Evolutionary conservation across 2,888 invertebrate genomes (phyloP).

Genomic region (Mythimna albipuncta): DNA sequence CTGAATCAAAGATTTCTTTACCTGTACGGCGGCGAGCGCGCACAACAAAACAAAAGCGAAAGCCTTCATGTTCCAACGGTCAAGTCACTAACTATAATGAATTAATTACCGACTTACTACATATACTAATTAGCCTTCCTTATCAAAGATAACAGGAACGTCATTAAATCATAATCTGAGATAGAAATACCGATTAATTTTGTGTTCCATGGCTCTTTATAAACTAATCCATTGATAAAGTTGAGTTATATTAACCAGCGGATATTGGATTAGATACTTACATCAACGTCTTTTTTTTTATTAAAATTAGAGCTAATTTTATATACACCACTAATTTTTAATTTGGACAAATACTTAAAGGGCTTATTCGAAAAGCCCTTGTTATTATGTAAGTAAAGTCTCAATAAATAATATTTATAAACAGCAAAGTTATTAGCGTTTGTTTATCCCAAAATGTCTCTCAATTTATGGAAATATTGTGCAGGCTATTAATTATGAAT

Average conservation of each 20-base stretch:
- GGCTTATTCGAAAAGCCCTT: too few species aligned
- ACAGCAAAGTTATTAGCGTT: too few species aligned
- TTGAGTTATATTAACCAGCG: constrained; percentile 51
- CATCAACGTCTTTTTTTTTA: too few species aligned
- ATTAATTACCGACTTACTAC: constrained; percentile 59
- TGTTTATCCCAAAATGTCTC: too few species aligned
- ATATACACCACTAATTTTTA: too few species aligned
- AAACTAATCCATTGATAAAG: constrained; percentile 67
- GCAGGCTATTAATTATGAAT: too few species aligned
- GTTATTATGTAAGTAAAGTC: too few species aligned
- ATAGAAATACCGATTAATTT: constrained; percentile 69
- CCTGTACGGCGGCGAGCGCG: constrained; percentile 81
- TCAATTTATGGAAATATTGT: too few species aligned
- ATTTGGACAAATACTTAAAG: too few species aligned
- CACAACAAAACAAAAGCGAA: constrained; percentile 79
- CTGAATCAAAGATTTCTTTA: constrained; percentile 57
- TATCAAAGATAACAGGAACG: constrained; percentile 62
- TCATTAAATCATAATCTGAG: constrained; percentile 70
- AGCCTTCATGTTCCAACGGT: constrained; percentile 79
- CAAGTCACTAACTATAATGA: constrained; percentile 63
- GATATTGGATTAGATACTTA: constrained; percentile 44
- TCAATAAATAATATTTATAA: too few species aligned
- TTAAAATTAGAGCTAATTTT: too few species aligned
- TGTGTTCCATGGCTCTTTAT: constrained; percentile 49
- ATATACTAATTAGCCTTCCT: constrained; percentile 61